Base-by-base conservation (phyloP, 2,888 invertebrate species). In the Latrodectus hesperus region DNA sequence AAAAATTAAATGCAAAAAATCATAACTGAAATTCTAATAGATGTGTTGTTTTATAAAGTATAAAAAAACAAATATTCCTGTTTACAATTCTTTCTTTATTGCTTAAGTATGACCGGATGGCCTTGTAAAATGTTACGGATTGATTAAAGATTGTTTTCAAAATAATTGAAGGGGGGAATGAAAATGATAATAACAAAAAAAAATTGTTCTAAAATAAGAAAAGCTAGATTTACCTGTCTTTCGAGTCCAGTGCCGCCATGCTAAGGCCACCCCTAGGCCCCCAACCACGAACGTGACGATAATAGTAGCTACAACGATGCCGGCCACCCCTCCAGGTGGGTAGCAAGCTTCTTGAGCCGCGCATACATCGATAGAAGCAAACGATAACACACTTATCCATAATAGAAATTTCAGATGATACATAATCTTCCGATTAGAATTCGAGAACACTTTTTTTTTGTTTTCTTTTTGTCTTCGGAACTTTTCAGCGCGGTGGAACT, bases 291-390 rank as follows among this genome's bases (percentile, higher is more conserved):
- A 92, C 90, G 95, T 95, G 90, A 94, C 94, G 90, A 95, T 91
- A 91, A 95, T 94, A 90, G 95, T 95, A 91, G 95, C 94, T 90
- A 95, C 93, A 89, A 95, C 95, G 90, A 95, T 94, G 88, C 95
- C 94, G 87, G 95, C 95, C 89, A 96, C 94, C 91, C 95, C 95
- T 90, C 95, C 95, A 91, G 94, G 94, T 90, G 94, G 94, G 93
- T 94, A 95, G 92, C 95, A 95, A 84, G 80, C 64, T 38, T 79
- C 75, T n/a, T 79, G 72, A 26, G 83, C 79, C 12, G 80, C 49
- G 22, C 73, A 83, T 17, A 52, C 51, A 38, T 9, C 64, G 38
- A 74, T 53, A 10, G 64, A 17, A 51, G 38, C 17, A 77, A 17
- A 67, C 64, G 60, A n/a, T 51, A 72, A 70, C 10, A 75, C 49